These are phyloP conservation scores for Acrocephalus kingi DNA, from an alignment of 2,113 vertebrate genomes.

Conservation along the genomic window DNA sequence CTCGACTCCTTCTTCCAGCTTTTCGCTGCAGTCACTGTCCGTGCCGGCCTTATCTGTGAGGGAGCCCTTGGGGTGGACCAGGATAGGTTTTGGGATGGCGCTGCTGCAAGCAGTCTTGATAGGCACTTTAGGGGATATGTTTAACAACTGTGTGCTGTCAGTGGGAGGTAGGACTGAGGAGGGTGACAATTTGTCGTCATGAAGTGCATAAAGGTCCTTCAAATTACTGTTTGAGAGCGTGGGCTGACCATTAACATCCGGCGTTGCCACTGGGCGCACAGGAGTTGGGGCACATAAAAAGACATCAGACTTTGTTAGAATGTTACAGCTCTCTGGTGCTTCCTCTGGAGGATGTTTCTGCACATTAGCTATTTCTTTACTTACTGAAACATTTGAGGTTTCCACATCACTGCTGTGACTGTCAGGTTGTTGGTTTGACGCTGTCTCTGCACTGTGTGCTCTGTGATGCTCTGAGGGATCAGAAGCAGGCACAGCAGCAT, in stretches of 20 bases:
- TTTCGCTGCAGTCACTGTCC: slow-evolving; percentile 70
- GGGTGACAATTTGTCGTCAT: slow-evolving; percentile 50
- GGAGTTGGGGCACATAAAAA: slow-evolving; percentile 30
- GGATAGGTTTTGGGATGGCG: slow-evolving; percentile 84
- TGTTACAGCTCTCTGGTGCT: slow-evolving; percentile 4
- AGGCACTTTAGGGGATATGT: slow-evolving; percentile 76
- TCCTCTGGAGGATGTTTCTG: slow-evolving; percentile 46
- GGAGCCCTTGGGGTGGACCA: slow-evolving; percentile 71
- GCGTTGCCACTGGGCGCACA: neutral
- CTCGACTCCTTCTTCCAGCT: slow-evolving; percentile 73
- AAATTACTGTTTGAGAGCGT: slow-evolving; percentile 10
- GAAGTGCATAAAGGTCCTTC: slow-evolving; percentile 55
- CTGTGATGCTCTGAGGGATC: neutral
- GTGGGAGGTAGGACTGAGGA: slow-evolving; percentile 46
- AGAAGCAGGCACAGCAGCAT: neutral
- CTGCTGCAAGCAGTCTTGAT: slow-evolving; percentile 78
- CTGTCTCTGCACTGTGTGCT: neutral
- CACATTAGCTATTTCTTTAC: slow-evolving; percentile 14
- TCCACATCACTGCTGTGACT: neutral
- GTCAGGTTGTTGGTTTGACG: neutral
- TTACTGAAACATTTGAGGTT: neutral
- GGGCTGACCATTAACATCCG: slow-evolving; percentile 43
- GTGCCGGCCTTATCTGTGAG: slow-evolving; percentile 19
- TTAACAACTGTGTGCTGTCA: slow-evolving; percentile 69
- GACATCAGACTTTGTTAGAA: neutral